Percentiles rank a stretch among this genome's conserved stretches.
These are phyloP conservation scores for Paedocypris micromegethes DNA, from an alignment of 2,797 vertebrate species.

Conservation along the genomic window DNA sequence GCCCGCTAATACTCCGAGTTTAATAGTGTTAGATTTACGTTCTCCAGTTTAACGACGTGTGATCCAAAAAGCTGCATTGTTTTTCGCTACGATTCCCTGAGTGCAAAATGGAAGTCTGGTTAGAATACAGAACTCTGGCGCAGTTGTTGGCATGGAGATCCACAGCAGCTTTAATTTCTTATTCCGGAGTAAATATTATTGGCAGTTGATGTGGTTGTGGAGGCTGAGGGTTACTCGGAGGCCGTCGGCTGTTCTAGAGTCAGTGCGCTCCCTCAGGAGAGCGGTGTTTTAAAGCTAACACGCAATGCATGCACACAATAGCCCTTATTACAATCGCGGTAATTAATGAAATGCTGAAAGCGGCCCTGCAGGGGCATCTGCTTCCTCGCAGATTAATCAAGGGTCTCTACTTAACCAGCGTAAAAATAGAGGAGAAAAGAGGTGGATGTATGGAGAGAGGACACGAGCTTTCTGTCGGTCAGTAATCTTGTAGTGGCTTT, in stretches of 20 bases:
- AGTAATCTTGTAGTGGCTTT: background rate
- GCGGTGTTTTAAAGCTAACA: constrained; percentile 50
- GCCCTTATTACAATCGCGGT: constrained; percentile 66
- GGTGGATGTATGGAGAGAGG: constrained; percentile 43
- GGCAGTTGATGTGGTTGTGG: constrained; percentile 15
- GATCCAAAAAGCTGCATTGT: too few relatives aligned
- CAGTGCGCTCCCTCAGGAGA: constrained; percentile 45
- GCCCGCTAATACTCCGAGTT: too few relatives aligned
- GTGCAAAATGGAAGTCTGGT: too few relatives aligned
- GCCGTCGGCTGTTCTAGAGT: constrained; percentile 41
- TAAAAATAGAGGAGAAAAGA: constrained; percentile 52
- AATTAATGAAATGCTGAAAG: constrained; percentile 76
- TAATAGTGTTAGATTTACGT: too few relatives aligned
- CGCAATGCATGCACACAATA: constrained; percentile 54
- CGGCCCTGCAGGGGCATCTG: constrained; percentile 67
- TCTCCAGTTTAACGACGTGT: too few relatives aligned
- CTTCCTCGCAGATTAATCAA: constrained; percentile 74
- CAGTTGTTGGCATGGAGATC: background rate
- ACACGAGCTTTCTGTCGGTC: constrained; percentile 3
- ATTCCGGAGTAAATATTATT: constrained; percentile 17
- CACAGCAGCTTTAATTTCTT: background rate
- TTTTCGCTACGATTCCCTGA: too few relatives aligned
- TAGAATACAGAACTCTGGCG: background rate
- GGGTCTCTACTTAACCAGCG: constrained; percentile 64
- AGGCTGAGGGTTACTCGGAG: constrained; percentile 24